A percentile compares a stretch with the other conserved stretches of the same genome.
phyloP scores from a whole-genome alignment of 1,140 invertebrate genomes.

The Drosophila lowei region DNA sequence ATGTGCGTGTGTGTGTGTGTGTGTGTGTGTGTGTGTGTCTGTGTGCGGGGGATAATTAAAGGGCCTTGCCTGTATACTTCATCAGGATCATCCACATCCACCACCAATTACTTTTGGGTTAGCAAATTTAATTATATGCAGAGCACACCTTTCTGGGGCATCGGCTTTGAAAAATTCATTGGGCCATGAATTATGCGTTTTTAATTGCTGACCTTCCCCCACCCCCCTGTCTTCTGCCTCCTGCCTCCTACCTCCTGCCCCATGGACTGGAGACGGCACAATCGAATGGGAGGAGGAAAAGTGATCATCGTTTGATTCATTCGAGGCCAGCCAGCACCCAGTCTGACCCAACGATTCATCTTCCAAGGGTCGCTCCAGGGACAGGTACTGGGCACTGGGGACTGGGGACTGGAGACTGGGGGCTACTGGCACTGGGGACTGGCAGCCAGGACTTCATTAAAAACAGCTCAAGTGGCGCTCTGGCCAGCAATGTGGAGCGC shows the following conservation, averaged over 20 bases:
- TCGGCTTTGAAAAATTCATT: constrained; percentile 32
- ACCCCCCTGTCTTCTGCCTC: neutral
- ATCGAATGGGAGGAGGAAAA: neutral
- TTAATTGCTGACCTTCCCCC: constrained; percentile 67
- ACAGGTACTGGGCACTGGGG: too few relatives aligned
- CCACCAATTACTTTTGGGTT: constrained; percentile 64
- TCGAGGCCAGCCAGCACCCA: constrained; percentile 20
- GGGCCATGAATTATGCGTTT: constrained; percentile 73
- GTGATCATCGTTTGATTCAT: constrained; percentile 42
- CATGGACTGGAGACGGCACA: too few relatives aligned
- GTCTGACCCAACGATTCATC: constrained; percentile 64
- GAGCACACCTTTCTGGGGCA: constrained; percentile 16
- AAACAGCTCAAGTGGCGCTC: constrained; percentile 39
- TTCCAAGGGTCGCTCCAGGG: constrained; percentile 38
- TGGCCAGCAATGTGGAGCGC: constrained; percentile 16
- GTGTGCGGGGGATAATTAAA: constrained; percentile 65
- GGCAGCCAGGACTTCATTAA: constrained; percentile 47
- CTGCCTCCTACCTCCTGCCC: neutral
- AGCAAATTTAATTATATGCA: constrained; percentile 73
- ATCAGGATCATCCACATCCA: constrained; percentile 38
- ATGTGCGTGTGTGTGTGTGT: constrained; percentile 5
- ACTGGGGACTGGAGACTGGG: too few relatives aligned
- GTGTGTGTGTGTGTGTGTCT: too few relatives aligned
- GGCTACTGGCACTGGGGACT: too few relatives aligned
- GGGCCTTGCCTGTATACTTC: constrained; percentile 44